Evolutionary conservation across 1,140 invertebrate genomes (phyloP).

Genomic region (Euura saliciscinereae): DNA sequence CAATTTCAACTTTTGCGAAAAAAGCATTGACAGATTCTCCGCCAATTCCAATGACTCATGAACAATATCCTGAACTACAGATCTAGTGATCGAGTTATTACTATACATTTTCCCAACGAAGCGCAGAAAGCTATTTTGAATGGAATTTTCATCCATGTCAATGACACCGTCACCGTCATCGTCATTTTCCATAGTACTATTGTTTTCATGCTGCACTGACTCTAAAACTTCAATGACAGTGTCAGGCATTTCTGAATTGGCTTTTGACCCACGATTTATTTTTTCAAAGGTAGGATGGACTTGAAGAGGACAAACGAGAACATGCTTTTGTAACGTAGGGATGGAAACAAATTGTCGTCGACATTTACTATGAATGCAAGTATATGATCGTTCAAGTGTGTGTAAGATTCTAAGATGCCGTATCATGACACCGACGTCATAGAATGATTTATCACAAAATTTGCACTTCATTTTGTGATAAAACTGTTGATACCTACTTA

Average conservation of each 20-base stretch:
- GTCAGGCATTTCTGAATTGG: slow-evolving; percentile 12
- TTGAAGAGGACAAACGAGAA: neutral
- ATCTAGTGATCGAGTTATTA: neutral
- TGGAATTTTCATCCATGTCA: neutral
- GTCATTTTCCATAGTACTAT: slow-evolving; percentile 16
- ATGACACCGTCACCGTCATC: neutral
- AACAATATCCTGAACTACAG: neutral
- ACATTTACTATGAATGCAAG: too few relatives aligned
- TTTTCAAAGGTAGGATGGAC: neutral
- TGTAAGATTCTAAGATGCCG: too few relatives aligned
- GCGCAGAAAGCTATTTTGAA: slow-evolving; percentile 17
- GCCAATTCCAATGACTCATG: neutral
- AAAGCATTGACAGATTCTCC: neutral
- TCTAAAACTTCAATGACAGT: neutral
- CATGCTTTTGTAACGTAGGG: slow-evolving; percentile 16
- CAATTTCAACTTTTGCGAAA: neutral
- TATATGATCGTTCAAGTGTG: too few relatives aligned
- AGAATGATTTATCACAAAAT: too few relatives aligned
- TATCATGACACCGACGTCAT: too few relatives aligned
- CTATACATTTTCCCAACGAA: neutral
- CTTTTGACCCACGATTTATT: slow-evolving; percentile 13
- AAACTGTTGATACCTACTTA: too few relatives aligned
- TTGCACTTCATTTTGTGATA: too few relatives aligned
- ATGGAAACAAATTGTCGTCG: neutral
- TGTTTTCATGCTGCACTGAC: neutral